Base-by-base conservation (phyloP, 37 sponge, comb jelly and placozoan genomes). In the Dysidea cf. avara region DNA sequence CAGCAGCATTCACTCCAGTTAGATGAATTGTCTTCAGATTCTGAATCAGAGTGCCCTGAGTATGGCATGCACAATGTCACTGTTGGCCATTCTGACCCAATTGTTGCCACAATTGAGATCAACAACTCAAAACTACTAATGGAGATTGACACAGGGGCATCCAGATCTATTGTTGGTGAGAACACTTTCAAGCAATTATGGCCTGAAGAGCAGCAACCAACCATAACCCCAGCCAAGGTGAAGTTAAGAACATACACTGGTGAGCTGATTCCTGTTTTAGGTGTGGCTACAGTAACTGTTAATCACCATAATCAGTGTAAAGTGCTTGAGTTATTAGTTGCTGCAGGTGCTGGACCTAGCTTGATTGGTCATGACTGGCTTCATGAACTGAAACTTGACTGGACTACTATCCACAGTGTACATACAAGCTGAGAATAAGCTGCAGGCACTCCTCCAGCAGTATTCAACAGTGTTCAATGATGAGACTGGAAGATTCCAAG, bases 281-380 rank as follows among this genome's bases (percentile, higher is more conserved):
- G 68, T 43, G n/a, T 50, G 25, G 18, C 47, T 16, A 66, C 47
- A 3, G 49, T 66, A 4, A 39, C 22, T 26, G 50, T 43, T 30
- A 48, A 66, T 9, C 50, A 21, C 30, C 24, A 39, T 6, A n/a
- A 43, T 25, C 68, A 66, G 68, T 3, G 7, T 48, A 11, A 28
- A 14, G 18, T 29, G 14, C 71, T 70, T 5, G 21, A 20, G 7
- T 28, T 54, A 12, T 9, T 70, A 14, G 55, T 70, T 37, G 35
- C 54, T 29, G 71, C 22, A 30, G 71, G 71, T 3, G 32, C 55
- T 47, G 71, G 71, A 29, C 71, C 71, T 30, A 70, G 37, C 32
- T 25, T 67, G 7, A 17, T 70, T 22, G 71, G 71, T 5, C 11
- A 37, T 11, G 56, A 70, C 37, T 70, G 71, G 71, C 52, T 70